phyloP scores from a whole-genome alignment of 2,797 vertebrate species.

The Manis crassicaudata region DNA sequence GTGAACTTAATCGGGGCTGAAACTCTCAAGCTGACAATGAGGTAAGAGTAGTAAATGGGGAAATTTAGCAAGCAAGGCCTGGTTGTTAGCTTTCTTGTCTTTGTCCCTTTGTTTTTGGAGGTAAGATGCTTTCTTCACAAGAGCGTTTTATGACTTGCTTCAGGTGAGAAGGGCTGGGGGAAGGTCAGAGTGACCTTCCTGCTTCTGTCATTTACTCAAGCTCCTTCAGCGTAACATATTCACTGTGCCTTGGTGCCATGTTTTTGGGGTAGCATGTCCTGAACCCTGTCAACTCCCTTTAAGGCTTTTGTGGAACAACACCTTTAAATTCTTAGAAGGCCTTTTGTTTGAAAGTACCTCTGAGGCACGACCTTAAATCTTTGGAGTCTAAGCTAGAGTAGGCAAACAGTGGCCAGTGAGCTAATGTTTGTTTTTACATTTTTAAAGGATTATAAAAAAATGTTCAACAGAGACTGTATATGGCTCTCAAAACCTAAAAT shows the following conservation, averaged over 20 bases:
- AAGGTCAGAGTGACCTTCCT: not conserved
- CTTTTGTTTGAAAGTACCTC: conserved; percentile 7
- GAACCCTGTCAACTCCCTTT: not conserved
- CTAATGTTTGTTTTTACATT: conserved; percentile 19
- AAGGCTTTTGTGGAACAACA: not conserved
- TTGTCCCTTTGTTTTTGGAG: not conserved
- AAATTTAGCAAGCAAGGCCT: not conserved
- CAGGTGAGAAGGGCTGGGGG: not conserved
- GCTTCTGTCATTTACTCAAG: not conserved
- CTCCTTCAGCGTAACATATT: not conserved
- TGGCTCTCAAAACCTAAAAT: not conserved
- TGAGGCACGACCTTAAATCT: conserved; percentile 16
- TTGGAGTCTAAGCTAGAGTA: not conserved
- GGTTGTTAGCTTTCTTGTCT: not conserved
- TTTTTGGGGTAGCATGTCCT: not conserved
- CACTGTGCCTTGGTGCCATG: not conserved
- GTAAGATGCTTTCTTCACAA: not conserved
- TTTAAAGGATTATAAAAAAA: conserved; percentile 14
- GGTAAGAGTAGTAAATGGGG: not conserved
- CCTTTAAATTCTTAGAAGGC: conserved; percentile 13
- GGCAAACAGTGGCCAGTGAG: not conserved
- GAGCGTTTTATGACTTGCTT: not conserved
- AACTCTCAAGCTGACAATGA: not conserved
- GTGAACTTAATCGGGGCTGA: no score
- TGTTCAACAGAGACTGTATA: not conserved